These are phyloP conservation scores for Ooceraea biroi DNA, from an alignment of 1,140 invertebrate genomes.

Conservation along the genomic window DNA sequence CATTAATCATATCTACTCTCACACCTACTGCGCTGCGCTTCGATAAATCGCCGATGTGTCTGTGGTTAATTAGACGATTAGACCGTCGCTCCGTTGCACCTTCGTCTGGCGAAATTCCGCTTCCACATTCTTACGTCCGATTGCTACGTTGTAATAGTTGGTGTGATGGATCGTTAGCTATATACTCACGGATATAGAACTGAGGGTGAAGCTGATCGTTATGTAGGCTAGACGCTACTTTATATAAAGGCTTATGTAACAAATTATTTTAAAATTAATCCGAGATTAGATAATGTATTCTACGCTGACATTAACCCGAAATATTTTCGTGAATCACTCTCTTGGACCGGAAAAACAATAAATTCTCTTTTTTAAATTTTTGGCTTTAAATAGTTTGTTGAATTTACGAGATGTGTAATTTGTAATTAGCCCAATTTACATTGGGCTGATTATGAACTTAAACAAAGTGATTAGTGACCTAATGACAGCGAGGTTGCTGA, in stretches of 20 bases:
- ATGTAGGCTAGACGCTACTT: neutral
- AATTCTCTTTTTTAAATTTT: neutral
- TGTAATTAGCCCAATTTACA: no score
- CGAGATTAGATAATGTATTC: neutral
- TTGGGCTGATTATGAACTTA: conserved; percentile 9
- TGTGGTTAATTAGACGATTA: conserved; percentile 64
- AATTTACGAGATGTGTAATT: conserved; percentile 6
- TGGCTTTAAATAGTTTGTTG: neutral
- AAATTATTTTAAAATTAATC: conserved; percentile 18
- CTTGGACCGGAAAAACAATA: neutral
- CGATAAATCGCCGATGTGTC: conserved; percentile 44
- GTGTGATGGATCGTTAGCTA: conserved; percentile 36
- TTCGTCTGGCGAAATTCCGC: conserved; percentile 29
- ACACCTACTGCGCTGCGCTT: neutral
- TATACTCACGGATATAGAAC: neutral
- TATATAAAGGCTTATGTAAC: neutral
- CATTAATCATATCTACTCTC: conserved; percentile 63
- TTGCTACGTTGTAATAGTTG: conserved; percentile 40
- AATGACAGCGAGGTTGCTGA: conserved; percentile 53
- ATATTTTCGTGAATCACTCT: neutral
- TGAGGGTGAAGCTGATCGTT: conserved; percentile 1
- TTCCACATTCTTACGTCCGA: conserved; percentile 35
- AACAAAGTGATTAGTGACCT: conserved; percentile 68
- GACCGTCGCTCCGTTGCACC: conserved; percentile 9
- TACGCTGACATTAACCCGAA: neutral